Evolutionary conservation across 1,140 invertebrate genomes (phyloP).

Genomic region (Portunus trituberculatus): DNA sequence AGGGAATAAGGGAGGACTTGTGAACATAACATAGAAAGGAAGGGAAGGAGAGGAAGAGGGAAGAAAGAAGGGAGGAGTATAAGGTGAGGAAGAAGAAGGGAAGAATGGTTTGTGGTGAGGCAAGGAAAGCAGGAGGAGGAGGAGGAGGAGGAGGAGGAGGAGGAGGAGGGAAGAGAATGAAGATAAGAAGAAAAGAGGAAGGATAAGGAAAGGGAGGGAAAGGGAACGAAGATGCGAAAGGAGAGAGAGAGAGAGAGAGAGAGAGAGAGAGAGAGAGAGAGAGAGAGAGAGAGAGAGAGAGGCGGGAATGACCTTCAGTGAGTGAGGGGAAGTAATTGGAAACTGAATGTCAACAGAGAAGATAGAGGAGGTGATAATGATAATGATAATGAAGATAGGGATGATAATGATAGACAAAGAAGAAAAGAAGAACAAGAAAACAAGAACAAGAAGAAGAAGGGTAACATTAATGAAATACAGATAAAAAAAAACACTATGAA

Average conservation of each 20-base stretch:
- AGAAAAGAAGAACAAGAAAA: not conserved
- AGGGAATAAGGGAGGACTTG: not conserved
- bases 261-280: conserved; percentile 49
- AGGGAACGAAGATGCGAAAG: not conserved
- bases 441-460: too few relatives aligned
- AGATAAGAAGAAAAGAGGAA: not conserved
- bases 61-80: not conserved
- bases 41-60: not conserved
- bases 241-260: conserved; percentile 47
- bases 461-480: too few relatives aligned
- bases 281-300: not conserved
- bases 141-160: not conserved
- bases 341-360: too few relatives aligned
- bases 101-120: not conserved
- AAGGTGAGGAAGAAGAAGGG: not conserved
- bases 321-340: too few relatives aligned
- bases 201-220: not conserved
- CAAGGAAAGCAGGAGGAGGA: not conserved
- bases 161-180: not conserved
- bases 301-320: too few relatives aligned
- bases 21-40: too few relatives aligned
- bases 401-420: too few relatives aligned
- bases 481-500: too few relatives aligned
- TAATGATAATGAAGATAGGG: not conserved
- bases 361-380: not conserved